A percentile compares a stretch with the other conserved stretches of the same genome.
These are phyloP conservation scores for Tinea pellionella DNA, from an alignment of 2,888 invertebrate genomes.

Conservation along the genomic window DNA sequence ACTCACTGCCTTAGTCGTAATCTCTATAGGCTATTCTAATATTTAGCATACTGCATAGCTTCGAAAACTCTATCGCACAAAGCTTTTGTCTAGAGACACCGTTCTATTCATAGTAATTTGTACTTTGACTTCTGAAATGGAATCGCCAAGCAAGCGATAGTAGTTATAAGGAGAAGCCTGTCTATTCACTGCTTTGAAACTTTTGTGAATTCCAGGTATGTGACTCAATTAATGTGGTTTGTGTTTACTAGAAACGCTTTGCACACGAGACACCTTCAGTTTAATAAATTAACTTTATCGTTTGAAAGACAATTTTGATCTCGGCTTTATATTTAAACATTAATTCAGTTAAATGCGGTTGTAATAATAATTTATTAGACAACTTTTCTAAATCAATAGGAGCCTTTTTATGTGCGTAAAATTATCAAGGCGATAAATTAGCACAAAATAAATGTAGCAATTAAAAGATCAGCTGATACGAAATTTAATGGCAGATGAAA, in stretches of 20 bases:
- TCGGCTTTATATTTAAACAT: background rate
- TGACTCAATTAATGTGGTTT: background rate
- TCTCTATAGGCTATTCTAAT: slow-evolving; percentile 32
- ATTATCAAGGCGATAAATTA: background rate
- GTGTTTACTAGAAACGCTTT: background rate
- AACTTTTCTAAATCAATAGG: background rate
- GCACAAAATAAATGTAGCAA: background rate
- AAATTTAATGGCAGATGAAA: slow-evolving; percentile 3
- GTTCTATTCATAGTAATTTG: slow-evolving; percentile 17
- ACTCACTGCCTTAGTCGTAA: slow-evolving; percentile 31
- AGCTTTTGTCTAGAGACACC: background rate
- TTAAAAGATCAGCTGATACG: slow-evolving; percentile 1
- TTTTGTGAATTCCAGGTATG: background rate
- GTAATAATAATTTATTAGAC: background rate
- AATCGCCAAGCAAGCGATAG: slow-evolving; percentile 23
- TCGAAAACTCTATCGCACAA: background rate
- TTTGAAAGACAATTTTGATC: background rate
- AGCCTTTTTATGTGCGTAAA: background rate
- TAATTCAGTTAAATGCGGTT: background rate
- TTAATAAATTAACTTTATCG: background rate
- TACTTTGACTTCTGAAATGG: slow-evolving; percentile 36
- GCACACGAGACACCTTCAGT: background rate
- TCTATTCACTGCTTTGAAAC: background rate
- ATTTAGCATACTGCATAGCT: slow-evolving; percentile 27
- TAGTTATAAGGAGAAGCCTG: slow-evolving; percentile 18